A percentile compares a stretch with the other conserved stretches of the same genome.
These are phyloP conservation scores for Antheraea mylitta DNA, from an alignment of 1,140 invertebrate genomes.

Conservation along the genomic window DNA sequence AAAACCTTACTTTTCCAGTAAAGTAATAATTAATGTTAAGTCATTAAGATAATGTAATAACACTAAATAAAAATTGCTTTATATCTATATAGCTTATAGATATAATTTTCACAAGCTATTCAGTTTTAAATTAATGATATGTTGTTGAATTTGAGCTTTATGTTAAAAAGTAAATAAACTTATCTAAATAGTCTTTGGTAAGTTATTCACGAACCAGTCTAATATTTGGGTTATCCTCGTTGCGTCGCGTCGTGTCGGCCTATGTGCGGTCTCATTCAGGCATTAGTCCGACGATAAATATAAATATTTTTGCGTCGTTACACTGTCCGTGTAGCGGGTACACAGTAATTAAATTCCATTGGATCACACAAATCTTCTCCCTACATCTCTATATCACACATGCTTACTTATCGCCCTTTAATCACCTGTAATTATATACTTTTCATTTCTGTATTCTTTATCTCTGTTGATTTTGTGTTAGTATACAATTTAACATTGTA, in stretches of 20 bases:
- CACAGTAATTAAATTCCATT: constrained; percentile 72
- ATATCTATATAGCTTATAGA: too few relatives aligned
- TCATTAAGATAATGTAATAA: too few relatives aligned
- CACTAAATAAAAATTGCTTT: too few relatives aligned
- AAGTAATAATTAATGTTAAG: background rate
- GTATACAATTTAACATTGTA: too few relatives aligned
- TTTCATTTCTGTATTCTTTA: too few relatives aligned
- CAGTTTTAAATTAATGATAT: too few relatives aligned
- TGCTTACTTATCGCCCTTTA: background rate
- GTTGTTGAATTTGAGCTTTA: too few relatives aligned
- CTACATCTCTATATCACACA: constrained; percentile 22
- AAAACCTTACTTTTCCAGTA: background rate
- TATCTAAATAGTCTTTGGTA: too few relatives aligned
- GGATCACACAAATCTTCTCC: constrained; percentile 70
- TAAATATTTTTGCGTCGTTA: constrained; percentile 73
- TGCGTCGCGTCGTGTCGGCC: constrained; percentile 5
- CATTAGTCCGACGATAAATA: constrained; percentile 67
- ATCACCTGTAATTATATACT: background rate
- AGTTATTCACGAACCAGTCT: background rate
- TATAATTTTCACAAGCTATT: too few relatives aligned
- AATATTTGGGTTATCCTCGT: background rate
- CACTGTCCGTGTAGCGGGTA: constrained; percentile 44
- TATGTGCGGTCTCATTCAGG: constrained; percentile 50
- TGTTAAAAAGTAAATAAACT: too few relatives aligned
- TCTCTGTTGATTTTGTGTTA: too few relatives aligned